A percentile compares a stretch with the other conserved stretches of the same genome.
Conservation (phyloP, 2,113 vertebrate species). For the Brachionichthys hirsutus region DNA sequence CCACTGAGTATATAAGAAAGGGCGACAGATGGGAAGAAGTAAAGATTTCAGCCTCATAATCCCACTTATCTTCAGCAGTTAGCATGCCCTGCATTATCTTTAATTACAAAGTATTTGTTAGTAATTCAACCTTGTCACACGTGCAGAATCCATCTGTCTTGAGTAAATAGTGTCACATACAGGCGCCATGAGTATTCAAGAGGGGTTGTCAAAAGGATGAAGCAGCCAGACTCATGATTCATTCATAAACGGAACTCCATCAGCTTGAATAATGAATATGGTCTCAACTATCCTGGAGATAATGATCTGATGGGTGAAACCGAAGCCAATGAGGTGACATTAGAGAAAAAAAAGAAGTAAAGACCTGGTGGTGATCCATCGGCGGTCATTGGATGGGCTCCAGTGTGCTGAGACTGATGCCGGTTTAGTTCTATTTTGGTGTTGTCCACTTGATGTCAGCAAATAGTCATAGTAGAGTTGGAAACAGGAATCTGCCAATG, state of each 20-base stretch:
- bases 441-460: no score
- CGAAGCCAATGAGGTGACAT: slow-evolving; percentile 15
- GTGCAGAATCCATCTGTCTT: not conserved
- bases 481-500: no score
- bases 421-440: no score
- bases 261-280: slow-evolving; percentile 73
- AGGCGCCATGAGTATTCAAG: not conserved
- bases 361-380: not conserved
- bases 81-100: not conserved
- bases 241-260: slow-evolving; percentile 56
- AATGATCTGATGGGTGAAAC: slow-evolving; percentile 68
- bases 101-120: not conserved
- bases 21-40: no score
- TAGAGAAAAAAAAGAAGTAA: slow-evolving; percentile 10
- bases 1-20: no score
- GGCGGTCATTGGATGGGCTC: no score
- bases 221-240: slow-evolving; percentile 56
- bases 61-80: not conserved
- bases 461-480: no score
- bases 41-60: not conserved
- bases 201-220: slow-evolving; percentile 24
- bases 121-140: not conserved
- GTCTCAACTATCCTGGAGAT: slow-evolving; percentile 46
- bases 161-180: not conserved
- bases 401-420: no score